Evolutionary conservation across 1,140 invertebrate species (phyloP), one percentile per base, ranked within the genome.

Genomic region (Solenopsis fugax): DNA sequence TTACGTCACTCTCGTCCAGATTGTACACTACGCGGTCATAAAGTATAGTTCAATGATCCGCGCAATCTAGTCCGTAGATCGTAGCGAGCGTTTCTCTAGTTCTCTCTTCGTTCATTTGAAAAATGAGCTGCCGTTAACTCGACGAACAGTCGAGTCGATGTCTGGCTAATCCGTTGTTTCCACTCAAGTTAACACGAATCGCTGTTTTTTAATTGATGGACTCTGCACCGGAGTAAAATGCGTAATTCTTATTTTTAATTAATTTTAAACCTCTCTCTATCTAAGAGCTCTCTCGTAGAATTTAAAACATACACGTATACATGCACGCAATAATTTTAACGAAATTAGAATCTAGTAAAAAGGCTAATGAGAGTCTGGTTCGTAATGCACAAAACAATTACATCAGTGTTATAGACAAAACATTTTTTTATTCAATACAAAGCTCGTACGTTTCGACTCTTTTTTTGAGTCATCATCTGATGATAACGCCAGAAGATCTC

Each of bases 1-100:
- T 82, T 82, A 84, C 80, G 56, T 84, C 69, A 84, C 69, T 48
- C 60, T 80, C 62, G 62, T 56, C 45, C n/a, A 77, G 77, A 80
- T 80, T 73, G 80, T 73, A 24, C 24, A 60, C 60, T 84, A 84
- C 37, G 24, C 52, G 69, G 7, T 75, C 24, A 50, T 84, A 60
- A 60, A 84, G 56, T 56, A 13, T 24, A 50, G 80, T 75, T 75
- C 80, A 84, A 84, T 84, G 80, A 84, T 84, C 80, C 67, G 80
- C 41, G 67, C 67, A 58, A 82, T 73, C 80, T 73, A 73, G 80
- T 48, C 54, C 54, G 80, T 48, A 34, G 67, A 82, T 82, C 37
- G n/a, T 41, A 82, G 37, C 65, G 41, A 84, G 69, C 69, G 58
- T 67, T 84, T 75, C 41, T 58, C 54, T 72, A 56, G 37, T 50